These are phyloP conservation scores for Microtus pennsylvanicus DNA, from an alignment of 2,113 vertebrate species.

Conservation along the genomic window DNA sequence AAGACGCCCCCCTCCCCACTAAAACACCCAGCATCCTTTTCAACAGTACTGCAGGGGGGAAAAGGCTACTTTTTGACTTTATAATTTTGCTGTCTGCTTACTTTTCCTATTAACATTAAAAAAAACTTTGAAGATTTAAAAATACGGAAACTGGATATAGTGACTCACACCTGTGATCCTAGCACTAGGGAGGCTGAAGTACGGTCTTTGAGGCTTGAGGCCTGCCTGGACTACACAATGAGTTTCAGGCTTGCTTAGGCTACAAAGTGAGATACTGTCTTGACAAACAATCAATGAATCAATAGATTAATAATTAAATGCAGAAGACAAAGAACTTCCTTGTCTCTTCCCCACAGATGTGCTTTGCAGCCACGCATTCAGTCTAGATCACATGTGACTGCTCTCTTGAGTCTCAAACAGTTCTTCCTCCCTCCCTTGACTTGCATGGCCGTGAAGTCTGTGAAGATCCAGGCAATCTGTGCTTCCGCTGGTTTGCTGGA, in stretches of 20 bases:
- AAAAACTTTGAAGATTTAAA: not conserved
- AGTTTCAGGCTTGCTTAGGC: not conserved
- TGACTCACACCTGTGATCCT: not conserved
- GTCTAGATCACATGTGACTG: not conserved
- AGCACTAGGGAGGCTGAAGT: not conserved
- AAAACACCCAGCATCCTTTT: not conserved
- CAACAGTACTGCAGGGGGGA: not conserved
- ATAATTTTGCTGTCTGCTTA: not conserved
- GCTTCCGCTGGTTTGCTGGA: not conserved
- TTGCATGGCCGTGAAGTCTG: not conserved
- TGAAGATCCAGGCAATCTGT: not conserved
- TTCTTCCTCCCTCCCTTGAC: not conserved
- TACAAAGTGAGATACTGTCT: not conserved
- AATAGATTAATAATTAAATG: not conserved
- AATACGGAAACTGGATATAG: not conserved
- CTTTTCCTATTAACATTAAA: not conserved
- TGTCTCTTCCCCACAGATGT: not conserved
- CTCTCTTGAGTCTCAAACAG: not conserved
- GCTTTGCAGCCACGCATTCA: not conserved
- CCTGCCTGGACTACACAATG: not conserved
- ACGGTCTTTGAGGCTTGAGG: not conserved
- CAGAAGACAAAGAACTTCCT: not conserved
- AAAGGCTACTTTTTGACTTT: not conserved
- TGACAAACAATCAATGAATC: not conserved
- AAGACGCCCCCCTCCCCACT: not conserved